Evolutionary conservation across 2,113 vertebrate genomes (phyloP).

Genomic region (Pandion haliaetus): DNA sequence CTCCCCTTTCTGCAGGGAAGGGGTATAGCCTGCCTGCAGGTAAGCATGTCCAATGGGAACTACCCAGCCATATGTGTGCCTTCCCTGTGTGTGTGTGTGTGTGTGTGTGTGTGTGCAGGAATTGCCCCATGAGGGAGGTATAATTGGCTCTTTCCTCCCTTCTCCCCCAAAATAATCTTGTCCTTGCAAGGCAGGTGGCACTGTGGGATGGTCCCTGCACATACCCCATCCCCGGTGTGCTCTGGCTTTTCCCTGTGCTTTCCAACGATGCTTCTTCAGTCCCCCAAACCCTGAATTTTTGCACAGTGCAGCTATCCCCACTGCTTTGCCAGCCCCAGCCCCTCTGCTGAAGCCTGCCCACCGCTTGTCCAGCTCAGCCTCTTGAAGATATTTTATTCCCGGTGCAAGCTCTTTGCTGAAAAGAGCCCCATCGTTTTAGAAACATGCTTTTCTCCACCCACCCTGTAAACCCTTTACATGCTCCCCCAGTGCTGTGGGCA

Average conservation of each 20-base stretch:
- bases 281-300: background rate
- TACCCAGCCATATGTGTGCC: background rate
- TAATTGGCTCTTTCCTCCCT: background rate
- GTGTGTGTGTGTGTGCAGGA: background rate
- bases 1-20: conserved; percentile 38
- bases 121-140: background rate
- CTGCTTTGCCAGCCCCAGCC: background rate
- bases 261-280: background rate
- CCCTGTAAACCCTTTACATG: background rate
- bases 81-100: background rate
- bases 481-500: background rate
- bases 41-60: conserved; percentile 7
- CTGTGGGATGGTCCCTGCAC: background rate
- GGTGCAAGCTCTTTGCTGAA: background rate
- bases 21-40: conserved; percentile 42
- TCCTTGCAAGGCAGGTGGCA: background rate
- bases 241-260: background rate
- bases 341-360: background rate
- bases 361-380: background rate
- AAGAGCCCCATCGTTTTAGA: background rate
- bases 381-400: background rate
- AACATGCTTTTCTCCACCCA: background rate
- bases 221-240: background rate
- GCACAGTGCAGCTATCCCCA: background rate
- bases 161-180: background rate